Percentiles rank a stretch among this genome's conserved stretches.
phyloP scores from a whole-genome alignment of 2,797 vertebrate genomes.

The Sphenopsis melanotis region DNA sequence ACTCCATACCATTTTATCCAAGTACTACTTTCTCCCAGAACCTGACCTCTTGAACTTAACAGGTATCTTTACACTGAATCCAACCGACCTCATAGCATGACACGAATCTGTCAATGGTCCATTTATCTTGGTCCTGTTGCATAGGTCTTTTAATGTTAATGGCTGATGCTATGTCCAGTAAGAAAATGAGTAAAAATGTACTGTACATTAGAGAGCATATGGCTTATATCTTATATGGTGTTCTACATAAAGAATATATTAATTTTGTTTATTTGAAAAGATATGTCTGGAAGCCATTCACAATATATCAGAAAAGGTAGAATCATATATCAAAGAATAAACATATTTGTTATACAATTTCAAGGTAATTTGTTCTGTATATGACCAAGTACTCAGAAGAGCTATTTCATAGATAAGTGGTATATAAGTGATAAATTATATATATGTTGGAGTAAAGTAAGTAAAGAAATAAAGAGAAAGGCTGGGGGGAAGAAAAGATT shows the following conservation, averaged over 20 bases:
- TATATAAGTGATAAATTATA: background rate
- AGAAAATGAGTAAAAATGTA: background rate
- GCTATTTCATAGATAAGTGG: background rate
- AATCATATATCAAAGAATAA: background rate
- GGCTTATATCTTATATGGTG: background rate
- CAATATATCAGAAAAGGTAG: background rate
- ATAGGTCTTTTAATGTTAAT: background rate
- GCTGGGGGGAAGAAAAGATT: fast-evolving
- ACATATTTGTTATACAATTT: background rate
- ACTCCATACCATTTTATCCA: background rate
- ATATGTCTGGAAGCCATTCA: background rate
- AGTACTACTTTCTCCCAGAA: background rate
- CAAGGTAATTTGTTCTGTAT: background rate
- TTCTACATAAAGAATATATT: background rate
- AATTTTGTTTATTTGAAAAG: background rate
- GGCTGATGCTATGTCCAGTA: background rate
- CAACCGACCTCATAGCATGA: background rate
- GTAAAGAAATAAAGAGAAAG: background rate
- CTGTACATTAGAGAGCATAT: background rate
- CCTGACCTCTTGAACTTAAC: background rate
- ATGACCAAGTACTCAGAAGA: background rate
- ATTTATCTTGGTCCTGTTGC: background rate
- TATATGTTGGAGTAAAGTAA: background rate
- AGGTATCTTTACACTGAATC: background rate
- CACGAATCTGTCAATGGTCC: background rate